phyloP scores from a whole-genome alignment of 2,113 vertebrate genomes.

The Panthera uncia region DNA sequence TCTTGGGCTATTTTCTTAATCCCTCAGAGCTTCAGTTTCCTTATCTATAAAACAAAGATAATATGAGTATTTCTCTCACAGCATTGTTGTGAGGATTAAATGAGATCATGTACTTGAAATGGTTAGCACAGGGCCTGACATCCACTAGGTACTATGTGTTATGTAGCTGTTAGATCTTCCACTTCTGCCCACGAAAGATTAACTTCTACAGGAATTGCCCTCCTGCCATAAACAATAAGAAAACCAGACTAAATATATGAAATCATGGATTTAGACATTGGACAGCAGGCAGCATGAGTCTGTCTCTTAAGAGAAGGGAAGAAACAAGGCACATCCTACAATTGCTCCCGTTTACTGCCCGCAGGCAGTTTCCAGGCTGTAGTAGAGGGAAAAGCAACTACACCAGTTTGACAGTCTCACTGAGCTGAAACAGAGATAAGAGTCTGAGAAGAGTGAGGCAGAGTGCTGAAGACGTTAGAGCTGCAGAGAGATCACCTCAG shows the following conservation, averaged over 20 bases:
- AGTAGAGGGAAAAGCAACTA: background rate
- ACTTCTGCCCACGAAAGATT: background rate
- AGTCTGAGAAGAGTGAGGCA: background rate
- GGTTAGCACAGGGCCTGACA: background rate
- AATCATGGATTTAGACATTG: background rate
- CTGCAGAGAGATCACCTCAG: background rate
- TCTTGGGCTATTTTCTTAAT: background rate
- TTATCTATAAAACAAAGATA: conserved; percentile 23
- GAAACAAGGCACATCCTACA: background rate
- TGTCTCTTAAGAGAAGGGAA: background rate
- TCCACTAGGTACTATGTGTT: background rate
- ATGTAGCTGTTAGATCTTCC: background rate
- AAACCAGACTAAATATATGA: background rate
- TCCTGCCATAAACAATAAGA: background rate
- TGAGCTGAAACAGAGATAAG: background rate
- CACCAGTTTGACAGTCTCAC: background rate
- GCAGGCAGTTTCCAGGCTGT: background rate
- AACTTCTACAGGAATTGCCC: background rate
- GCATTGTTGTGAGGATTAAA: background rate
- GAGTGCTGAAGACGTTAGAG: background rate
- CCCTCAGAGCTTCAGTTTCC: background rate
- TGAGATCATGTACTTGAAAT: background rate
- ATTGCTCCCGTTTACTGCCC: background rate
- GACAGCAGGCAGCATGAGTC: background rate
- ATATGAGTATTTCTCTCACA: background rate